Evolutionary conservation across 92 coral and sea anemone genomes (phyloP).

Genomic region (Zoanthus solanderi): DNA sequence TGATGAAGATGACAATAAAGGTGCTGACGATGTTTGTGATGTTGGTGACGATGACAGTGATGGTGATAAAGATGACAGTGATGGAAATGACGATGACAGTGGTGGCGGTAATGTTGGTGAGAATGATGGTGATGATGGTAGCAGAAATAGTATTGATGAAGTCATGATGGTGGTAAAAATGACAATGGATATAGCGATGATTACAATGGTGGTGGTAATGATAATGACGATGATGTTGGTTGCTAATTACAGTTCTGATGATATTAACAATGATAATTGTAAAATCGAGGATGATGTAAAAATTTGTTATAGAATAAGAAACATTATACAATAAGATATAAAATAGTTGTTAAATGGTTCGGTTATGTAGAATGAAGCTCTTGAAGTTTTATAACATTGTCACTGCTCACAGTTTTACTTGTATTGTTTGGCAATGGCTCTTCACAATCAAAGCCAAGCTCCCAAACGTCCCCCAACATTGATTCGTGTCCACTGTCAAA

Average conservation of each 20-base stretch:
- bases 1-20: not conserved
- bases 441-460: conserved; percentile 26
- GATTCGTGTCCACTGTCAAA: conserved; percentile 28
- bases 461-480: conserved; percentile 18
- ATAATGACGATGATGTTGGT: too few species aligned
- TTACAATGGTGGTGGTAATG: too few species aligned
- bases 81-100: not conserved
- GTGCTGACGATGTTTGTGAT: not conserved
- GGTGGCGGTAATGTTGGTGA: not conserved
- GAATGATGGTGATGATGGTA: not conserved
- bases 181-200: too few species aligned
- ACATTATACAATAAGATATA: too few species aligned
- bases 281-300: too few species aligned
- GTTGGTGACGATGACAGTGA: not conserved
- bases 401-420: not conserved
- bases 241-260: too few species aligned
- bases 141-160: too few species aligned
- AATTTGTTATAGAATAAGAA: too few species aligned
- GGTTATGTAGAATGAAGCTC: not conserved
- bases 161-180: too few species aligned
- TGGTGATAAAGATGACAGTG: not conserved
- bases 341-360: too few species aligned
- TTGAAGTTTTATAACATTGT: not conserved
- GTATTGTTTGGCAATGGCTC: not conserved
- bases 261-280: too few species aligned